phyloP scores from a whole-genome alignment of 1,140 invertebrate genomes.

The Atopsyche davidsoni region DNA sequence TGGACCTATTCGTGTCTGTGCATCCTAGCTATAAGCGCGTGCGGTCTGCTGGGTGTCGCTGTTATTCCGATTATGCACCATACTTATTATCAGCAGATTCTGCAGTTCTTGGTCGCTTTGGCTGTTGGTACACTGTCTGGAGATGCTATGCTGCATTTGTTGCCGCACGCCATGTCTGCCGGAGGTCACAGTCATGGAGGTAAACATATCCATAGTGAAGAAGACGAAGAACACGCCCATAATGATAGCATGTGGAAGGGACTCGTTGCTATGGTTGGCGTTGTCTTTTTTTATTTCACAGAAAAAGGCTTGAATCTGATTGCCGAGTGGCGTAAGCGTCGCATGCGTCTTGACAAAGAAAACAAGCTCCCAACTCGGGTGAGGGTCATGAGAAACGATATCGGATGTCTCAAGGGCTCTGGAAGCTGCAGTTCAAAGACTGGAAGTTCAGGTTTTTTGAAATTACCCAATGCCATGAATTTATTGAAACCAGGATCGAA shows the following conservation, averaged over 20 bases:
- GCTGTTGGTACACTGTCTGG: conserved; percentile 88
- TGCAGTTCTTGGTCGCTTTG: conserved; percentile 87
- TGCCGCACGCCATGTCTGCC: conserved; percentile 74
- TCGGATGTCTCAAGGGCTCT: conserved; percentile 45
- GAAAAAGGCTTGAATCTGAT: conserved; percentile 75
- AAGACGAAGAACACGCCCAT: conserved; percentile 45
- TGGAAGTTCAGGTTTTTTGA: conserved; percentile 17
- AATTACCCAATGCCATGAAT: conserved; percentile 9
- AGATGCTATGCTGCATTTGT: conserved; percentile 86
- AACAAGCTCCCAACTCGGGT: conserved; percentile 57
- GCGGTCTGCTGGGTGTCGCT: conserved; percentile 74
- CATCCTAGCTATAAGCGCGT: conserved; percentile 76
- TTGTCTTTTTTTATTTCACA: conserved; percentile 84
- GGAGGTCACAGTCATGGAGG: conserved; percentile 41
- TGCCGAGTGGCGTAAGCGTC: conserved; percentile 70
- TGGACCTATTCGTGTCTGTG: conserved; percentile 78
- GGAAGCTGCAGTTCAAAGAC: conserved; percentile 44
- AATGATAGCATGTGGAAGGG: conserved; percentile 75
- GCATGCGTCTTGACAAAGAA: conserved; percentile 53
- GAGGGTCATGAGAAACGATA: conserved; percentile 56
- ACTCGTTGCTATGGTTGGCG: conserved; percentile 68
- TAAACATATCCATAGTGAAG: conserved; percentile 36
- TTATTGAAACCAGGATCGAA: conserved; percentile 16
- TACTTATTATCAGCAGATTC: conserved; percentile 80
- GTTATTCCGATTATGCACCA: conserved; percentile 88